phyloP scores from a whole-genome alignment of 2,888 invertebrate species.

The Marasmarcha lunaedactyla region DNA sequence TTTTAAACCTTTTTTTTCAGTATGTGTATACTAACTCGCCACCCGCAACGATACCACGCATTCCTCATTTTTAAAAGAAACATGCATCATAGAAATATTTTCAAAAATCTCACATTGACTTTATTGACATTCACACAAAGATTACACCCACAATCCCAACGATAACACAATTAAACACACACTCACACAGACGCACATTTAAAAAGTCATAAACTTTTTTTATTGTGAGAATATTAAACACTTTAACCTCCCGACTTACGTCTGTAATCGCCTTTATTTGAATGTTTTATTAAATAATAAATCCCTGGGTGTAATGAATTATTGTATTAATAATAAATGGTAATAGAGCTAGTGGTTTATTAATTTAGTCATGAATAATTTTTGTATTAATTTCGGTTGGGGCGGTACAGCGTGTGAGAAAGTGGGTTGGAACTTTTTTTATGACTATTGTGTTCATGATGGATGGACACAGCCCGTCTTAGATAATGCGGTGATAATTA shows the following conservation, averaged over 20 bases:
- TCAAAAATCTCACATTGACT: neutral
- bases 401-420: neutral
- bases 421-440: neutral
- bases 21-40: too few species aligned
- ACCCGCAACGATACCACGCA: neutral
- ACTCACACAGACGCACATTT: neutral
- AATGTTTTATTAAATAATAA: conserved; percentile 64
- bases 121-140: conserved; percentile 3
- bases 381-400: neutral
- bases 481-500: too few species aligned
- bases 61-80: neutral
- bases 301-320: conserved; percentile 19
- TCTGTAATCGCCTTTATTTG: conserved; percentile 50
- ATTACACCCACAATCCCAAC: neutral
- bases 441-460: neutral
- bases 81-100: neutral
- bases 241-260: conserved; percentile 41
- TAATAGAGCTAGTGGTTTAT: conserved; percentile 22
- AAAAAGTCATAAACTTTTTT: conserved; percentile 15
- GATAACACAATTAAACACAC: neutral
- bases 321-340: conserved; percentile 27
- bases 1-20: too few species aligned
- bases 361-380: neutral
- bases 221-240: conserved; percentile 60
- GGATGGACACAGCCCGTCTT: too few species aligned